These are phyloP conservation scores for Aphidius ervi DNA, from an alignment of 1,140 invertebrate species.

Conservation along the genomic window DNA sequence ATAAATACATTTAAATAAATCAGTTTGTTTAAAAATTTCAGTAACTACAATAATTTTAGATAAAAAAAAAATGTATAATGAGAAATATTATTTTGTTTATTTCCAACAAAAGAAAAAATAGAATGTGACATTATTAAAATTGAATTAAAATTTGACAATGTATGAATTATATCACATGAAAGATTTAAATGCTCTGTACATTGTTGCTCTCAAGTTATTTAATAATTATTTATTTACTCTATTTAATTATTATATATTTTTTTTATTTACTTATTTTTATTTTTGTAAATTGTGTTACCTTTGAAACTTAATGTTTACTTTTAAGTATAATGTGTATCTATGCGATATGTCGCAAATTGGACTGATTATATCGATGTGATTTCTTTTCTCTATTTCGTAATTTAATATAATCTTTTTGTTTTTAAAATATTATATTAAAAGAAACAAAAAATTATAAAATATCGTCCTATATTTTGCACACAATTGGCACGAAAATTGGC, in stretches of 20 bases:
- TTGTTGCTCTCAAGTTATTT: slow-evolving; percentile 37
- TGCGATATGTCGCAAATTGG: slow-evolving; percentile 49
- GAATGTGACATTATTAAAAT: slow-evolving; percentile 42
- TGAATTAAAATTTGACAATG: slow-evolving; percentile 39
- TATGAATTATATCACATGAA: slow-evolving; percentile 55
- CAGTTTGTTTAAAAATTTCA: too few species aligned
- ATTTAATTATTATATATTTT: slow-evolving; percentile 31
- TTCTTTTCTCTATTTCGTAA: background rate
- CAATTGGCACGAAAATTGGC: slow-evolving; percentile 36
- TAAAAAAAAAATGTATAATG: slow-evolving; percentile 22
- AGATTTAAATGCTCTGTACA: slow-evolving; percentile 55
- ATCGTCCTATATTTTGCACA: background rate
- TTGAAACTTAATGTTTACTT: slow-evolving; percentile 1
- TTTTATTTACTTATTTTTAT: slow-evolving; percentile 11
- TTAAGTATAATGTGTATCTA: background rate
- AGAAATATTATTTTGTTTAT: slow-evolving; percentile 30
- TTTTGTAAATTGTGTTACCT: slow-evolving; percentile 5
- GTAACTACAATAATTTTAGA: too few species aligned
- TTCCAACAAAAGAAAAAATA: slow-evolving; percentile 42
- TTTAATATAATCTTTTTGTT: too few species aligned
- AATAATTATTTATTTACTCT: slow-evolving; percentile 32
- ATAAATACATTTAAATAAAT: too few species aligned
- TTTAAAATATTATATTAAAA: too few species aligned
- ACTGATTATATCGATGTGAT: slow-evolving; percentile 30
- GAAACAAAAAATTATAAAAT: too few species aligned